These are phyloP conservation scores for Drosophila cardini DNA, from an alignment of 1,140 invertebrate genomes.

Conservation along the genomic window DNA sequence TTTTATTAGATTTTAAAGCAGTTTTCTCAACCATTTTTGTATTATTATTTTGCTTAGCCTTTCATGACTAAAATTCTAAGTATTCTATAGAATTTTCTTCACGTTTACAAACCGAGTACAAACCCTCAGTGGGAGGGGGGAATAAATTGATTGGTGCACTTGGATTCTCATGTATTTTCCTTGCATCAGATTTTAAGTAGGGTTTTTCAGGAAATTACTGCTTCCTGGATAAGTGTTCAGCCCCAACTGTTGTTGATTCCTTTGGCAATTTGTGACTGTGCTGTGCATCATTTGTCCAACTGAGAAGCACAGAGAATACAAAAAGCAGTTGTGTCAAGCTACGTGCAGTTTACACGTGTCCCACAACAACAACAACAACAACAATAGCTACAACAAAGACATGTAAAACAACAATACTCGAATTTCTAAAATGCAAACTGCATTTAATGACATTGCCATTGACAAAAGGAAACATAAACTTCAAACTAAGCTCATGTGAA, in stretches of 20 bases:
- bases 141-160: too few relatives aligned
- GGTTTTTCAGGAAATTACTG: not conserved
- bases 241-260: not conserved
- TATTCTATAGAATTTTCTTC: too few relatives aligned
- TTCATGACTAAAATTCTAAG: too few relatives aligned
- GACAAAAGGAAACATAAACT: constrained; percentile 12
- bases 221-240: not conserved
- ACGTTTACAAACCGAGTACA: too few relatives aligned
- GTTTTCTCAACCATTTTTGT: too few relatives aligned
- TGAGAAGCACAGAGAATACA: constrained; percentile 12
- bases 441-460: constrained; percentile 9
- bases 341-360: constrained; percentile 24
- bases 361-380: constrained; percentile 18
- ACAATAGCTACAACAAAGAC: constrained; percentile 1
- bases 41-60: too few relatives aligned
- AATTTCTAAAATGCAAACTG: constrained; percentile 28
- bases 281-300: constrained; percentile 1
- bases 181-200: not conserved
- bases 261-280: constrained; percentile 5
- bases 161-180: not conserved
- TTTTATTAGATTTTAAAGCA: too few relatives aligned
- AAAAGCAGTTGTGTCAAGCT: not conserved
- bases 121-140: too few relatives aligned
- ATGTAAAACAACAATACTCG: constrained; percentile 1
- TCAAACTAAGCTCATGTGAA: constrained; percentile 14